phyloP scores from a whole-genome alignment of 2,113 vertebrate genomes.

The Notarius lentiginosus region DNA sequence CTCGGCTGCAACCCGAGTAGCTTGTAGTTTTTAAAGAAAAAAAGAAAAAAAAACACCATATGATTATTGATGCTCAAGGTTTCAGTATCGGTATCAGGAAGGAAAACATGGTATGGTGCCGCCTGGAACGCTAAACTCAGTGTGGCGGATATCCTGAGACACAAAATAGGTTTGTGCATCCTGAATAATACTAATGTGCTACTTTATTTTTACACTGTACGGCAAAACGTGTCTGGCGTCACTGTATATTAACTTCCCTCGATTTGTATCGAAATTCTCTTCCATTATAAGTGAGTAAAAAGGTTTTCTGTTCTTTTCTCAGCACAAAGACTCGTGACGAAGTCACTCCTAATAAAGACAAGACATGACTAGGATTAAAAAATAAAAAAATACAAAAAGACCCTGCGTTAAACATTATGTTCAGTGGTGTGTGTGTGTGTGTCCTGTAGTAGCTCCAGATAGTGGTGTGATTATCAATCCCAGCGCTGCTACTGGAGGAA shows the following conservation, averaged over 20 bases:
- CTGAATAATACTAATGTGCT: neutral
- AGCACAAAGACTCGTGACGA: no score
- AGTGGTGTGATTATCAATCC: slow-evolving; percentile 34
- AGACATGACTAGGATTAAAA: neutral
- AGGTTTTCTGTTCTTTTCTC: neutral
- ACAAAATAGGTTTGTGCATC: neutral
- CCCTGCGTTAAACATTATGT: neutral
- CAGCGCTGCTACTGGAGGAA: slow-evolving; percentile 26
- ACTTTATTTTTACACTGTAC: neutral
- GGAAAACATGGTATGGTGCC: neutral
- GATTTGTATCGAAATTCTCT: neutral
- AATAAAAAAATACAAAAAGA: neutral
- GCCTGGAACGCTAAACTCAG: neutral
- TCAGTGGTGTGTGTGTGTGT: slow-evolving; percentile 8
- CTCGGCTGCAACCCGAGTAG: no score
- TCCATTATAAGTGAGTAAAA: neutral
- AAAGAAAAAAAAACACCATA: no score
- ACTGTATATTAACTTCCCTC: neutral
- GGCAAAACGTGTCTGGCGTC: neutral
- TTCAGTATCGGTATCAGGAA: neutral
- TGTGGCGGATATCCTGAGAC: neutral
- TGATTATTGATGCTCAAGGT: no score
- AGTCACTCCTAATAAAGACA: neutral
- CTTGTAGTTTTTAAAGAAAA: no score
- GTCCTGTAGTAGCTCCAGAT: slow-evolving; percentile 20